phyloP scores from a whole-genome alignment of 2,797 vertebrate genomes.

The Percopsis omiscomaycus region DNA sequence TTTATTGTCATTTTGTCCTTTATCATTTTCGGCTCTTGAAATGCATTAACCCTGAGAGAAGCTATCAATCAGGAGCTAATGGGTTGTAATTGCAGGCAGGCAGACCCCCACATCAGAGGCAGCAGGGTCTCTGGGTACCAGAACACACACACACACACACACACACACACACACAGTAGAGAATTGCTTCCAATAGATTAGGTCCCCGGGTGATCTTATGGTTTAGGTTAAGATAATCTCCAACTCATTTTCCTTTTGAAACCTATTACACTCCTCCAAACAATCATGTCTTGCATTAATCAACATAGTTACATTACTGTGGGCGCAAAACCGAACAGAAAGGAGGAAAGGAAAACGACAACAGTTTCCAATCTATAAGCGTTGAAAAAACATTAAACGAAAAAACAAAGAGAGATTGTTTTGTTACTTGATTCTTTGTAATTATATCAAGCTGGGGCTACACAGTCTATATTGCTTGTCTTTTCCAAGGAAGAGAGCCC shows the following conservation, averaged over 20 bases:
- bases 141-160: conserved; percentile 23
- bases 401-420: not conserved
- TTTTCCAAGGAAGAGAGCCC: conserved; percentile 9
- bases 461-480: too few relatives aligned
- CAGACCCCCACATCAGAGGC: conserved; percentile 50
- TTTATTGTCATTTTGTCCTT: conserved; percentile 65
- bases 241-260: conserved; percentile 51
- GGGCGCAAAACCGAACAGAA: conserved; percentile 16
- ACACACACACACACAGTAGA: conserved; percentile 34
- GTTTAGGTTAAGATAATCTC: conserved; percentile 44
- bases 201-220: conserved; percentile 30
- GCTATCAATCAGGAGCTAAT: conserved; percentile 72
- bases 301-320: conserved; percentile 33
- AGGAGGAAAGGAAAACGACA: not conserved
- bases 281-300: conserved; percentile 38
- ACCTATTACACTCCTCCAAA: conserved; percentile 38
- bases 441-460: not conserved
- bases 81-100: conserved; percentile 67
- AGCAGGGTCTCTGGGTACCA: conserved; percentile 41
- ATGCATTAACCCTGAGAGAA: conserved; percentile 65
- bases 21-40: conserved; percentile 59
- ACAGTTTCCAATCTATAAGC: not conserved
- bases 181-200: conserved; percentile 31
- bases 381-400: not conserved
- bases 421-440: not conserved